Evolutionary conservation across 2,113 vertebrate species (phyloP), one percentile per base, ranked within the genome.

Genomic region (Platycercus adscitus): DNA sequence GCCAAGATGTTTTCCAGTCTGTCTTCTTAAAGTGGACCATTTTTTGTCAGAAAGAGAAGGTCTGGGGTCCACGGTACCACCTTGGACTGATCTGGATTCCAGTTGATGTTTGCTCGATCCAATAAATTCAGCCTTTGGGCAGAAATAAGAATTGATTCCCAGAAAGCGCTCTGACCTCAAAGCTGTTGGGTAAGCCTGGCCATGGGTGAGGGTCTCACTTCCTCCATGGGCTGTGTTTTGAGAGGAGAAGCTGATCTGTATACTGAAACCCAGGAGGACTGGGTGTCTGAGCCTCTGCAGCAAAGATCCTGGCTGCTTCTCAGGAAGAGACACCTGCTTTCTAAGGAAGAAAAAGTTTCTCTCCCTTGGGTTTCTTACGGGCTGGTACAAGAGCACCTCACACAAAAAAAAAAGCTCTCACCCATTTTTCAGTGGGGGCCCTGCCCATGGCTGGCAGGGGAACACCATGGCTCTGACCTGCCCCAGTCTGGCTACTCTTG

Each of bases 71-170:
- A 0, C 3, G 4, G 7, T 78, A 58, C 64, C 66, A 58, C 24
- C 39, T 75, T 2, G 5, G 26, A 58, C 19, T 84, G 72, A 70
- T 70, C 50, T 44, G n/a, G 14, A 28, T 93, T 79, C 26, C 55
- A 75, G 47, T 33, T 0, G 2, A 26, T 39, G 5, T 53, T 83
- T 71, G 15, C 31, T 82, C 12, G 21, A 35, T 66, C 29, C 10
- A 78, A 89, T 75, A 89, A 81, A 44, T 60, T 43, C 1, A 4
- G 23, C 55, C 12, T 14, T 75, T 68, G 52, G 39, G 43, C 35
- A 84, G 81, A 93, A 89, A 79, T 68, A 64, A 92, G 90, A 94
- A 93, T 83, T 86, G 88, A 83, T 81, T 95, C 37, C 66, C 12
- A 64, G 52, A 43, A 52, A 60, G 7, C 1, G 0, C 11, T 75